A percentile compares a stretch with the other conserved stretches of the same genome.
These are phyloP conservation scores for Ammospiza caudacuta DNA, from an alignment of 2,113 vertebrate genomes.

Conservation along the genomic window DNA sequence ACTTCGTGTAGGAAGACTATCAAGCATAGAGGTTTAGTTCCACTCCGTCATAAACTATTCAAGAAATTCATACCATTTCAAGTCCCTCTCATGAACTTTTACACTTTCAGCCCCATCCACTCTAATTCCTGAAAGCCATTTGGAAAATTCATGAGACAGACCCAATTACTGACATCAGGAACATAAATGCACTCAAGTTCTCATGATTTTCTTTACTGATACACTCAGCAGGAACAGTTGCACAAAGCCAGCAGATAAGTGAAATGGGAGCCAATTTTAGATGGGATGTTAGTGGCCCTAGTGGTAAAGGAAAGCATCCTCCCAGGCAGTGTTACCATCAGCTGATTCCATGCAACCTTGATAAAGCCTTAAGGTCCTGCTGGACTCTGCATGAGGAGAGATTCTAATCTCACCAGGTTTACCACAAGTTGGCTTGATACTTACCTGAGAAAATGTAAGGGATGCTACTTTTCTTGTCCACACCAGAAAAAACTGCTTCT, in stretches of 20 bases:
- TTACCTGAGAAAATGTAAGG: not conserved
- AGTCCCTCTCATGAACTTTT: not conserved
- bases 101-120: not conserved
- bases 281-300: not conserved
- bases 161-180: not conserved
- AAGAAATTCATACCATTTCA: not conserved
- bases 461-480: not conserved
- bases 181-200: not conserved
- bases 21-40: not conserved
- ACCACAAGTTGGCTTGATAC: not conserved
- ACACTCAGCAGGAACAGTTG: not conserved
- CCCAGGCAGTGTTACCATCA: not conserved
- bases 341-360: not conserved
- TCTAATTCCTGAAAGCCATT: not conserved
- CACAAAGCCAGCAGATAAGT: not conserved
- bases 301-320: not conserved
- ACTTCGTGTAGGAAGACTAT: not conserved
- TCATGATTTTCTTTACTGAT: not conserved
- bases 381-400: not conserved
- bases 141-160: not conserved
- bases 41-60: not conserved
- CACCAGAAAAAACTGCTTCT: not conserved
- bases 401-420: not conserved
- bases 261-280: not conserved
- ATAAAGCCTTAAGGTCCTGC: not conserved